A percentile compares a stretch with the other conserved stretches of the same genome.
Conservation (phyloP, 1,140 invertebrate genomes). For the Solenopsis invicta region DNA sequence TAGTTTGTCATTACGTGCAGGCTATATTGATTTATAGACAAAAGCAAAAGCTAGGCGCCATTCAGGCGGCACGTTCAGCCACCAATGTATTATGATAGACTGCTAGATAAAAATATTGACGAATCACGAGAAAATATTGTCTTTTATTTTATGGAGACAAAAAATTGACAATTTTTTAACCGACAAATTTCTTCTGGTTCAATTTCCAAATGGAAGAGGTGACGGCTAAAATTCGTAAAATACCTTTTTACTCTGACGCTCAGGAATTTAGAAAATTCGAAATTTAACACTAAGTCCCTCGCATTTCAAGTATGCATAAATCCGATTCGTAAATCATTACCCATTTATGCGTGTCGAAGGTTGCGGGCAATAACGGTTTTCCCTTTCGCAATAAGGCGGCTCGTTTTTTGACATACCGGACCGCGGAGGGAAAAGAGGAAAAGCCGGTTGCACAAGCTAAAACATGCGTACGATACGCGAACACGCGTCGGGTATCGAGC, state of each 20-base stretch:
- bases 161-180: neutral
- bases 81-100: neutral
- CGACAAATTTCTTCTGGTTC: neutral
- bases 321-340: neutral
- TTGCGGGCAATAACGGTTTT: constrained; percentile 21
- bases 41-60: neutral
- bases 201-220: neutral
- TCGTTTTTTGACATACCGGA: constrained; percentile 13
- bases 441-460: constrained; percentile 44
- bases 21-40: constrained; percentile 25
- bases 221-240: neutral
- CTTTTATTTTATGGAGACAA: neutral
- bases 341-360: constrained; percentile 25
- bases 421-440: constrained; percentile 17
- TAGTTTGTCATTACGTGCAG: constrained; percentile 58
- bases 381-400: constrained; percentile 6
- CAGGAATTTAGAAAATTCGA: neutral
- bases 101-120: neutral
- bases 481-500: constrained; percentile 18
- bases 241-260: neutral
- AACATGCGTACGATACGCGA: constrained; percentile 1
- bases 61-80: neutral
- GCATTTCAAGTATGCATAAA: neutral
- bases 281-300: neutral
- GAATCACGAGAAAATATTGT: neutral